phyloP scores from a whole-genome alignment of 2,888 invertebrate species.

The Arctia plantaginis region DNA sequence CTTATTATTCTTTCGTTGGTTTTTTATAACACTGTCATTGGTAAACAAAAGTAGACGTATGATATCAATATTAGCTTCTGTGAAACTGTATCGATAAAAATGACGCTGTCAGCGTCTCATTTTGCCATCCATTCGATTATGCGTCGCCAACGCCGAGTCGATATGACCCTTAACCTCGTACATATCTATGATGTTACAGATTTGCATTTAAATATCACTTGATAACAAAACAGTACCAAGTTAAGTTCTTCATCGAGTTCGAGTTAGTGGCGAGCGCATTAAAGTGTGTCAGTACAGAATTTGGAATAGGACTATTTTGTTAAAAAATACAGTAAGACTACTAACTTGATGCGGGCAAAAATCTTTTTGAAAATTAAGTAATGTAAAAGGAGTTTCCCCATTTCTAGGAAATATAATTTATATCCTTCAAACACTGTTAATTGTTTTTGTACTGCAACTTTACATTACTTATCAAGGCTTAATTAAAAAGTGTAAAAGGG shows the following conservation, averaged over 20 bases:
- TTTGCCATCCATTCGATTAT: constrained; percentile 27
- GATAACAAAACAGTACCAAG: constrained; percentile 17
- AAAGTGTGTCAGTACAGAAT: background rate
- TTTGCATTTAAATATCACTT: constrained; percentile 40
- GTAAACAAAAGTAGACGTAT: background rate
- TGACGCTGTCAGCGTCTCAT: constrained; percentile 14
- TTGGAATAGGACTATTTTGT: background rate
- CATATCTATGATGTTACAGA: constrained; percentile 34
- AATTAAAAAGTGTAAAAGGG: background rate
- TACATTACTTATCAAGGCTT: background rate
- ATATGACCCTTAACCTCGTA: constrained; percentile 21
- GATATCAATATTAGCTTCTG: constrained; percentile 8
- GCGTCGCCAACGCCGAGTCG: background rate
- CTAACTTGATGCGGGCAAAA: background rate
- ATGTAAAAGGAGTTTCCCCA: background rate
- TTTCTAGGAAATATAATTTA: too few relatives aligned
- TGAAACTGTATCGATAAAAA: constrained; percentile 28
- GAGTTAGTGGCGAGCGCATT: background rate
- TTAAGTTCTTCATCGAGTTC: background rate
- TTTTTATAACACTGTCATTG: background rate
- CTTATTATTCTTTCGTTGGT: background rate
- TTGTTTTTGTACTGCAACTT: background rate
- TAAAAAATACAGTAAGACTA: too few relatives aligned
- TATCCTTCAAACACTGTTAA: background rate
- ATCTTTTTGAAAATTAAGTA: background rate